Percentiles rank a stretch among this genome's conserved stretches.
Evolutionary conservation across 2,113 vertebrate species (phyloP).

Genomic region (Rafetus swinhoei): DNA sequence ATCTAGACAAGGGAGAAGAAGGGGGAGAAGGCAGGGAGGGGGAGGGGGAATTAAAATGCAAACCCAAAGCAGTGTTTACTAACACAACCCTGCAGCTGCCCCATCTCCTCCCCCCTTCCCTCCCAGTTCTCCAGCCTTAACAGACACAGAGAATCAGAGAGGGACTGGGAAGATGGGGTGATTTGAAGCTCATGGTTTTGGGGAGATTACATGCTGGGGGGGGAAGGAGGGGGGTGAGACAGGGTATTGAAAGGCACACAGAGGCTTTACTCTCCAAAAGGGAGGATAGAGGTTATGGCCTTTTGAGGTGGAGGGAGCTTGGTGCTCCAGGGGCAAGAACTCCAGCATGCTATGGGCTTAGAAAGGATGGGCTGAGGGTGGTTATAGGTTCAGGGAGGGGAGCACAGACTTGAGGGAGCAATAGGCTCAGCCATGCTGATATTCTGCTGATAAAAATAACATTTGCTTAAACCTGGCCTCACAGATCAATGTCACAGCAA

Average conservation of each 20-base stretch:
- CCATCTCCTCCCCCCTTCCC: constrained; percentile 49
- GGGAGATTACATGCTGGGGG: neutral
- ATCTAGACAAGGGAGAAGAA: constrained; percentile 80
- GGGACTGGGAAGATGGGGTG: neutral
- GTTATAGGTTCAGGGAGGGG: neutral
- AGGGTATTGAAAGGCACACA: neutral
- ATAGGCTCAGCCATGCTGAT: constrained; percentile 21
- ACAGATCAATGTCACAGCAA: constrained; percentile 40
- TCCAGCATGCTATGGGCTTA: constrained; percentile 3
- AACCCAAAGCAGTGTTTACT: constrained; percentile 90
- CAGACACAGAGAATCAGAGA: neutral
- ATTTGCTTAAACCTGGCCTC: constrained; percentile 64
- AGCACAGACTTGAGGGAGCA: constrained; percentile 27
- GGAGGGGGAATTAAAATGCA: constrained; percentile 88
- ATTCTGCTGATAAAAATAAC: constrained; percentile 58
- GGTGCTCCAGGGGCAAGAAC: constrained; percentile 15
- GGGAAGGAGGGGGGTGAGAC: neutral
- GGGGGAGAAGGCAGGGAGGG: constrained; percentile 75
- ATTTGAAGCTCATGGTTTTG: neutral
- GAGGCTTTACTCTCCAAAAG: constrained; percentile 26
- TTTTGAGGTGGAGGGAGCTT: neutral
- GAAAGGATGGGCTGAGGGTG: neutral
- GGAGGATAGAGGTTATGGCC: constrained; percentile 18
- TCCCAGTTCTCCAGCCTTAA: constrained; percentile 28
- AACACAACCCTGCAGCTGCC: constrained; percentile 89